Evolutionary conservation across 2,888 invertebrate species (phyloP), one percentile per base, ranked within the genome.

Genomic region (Camponotus fellah): DNA sequence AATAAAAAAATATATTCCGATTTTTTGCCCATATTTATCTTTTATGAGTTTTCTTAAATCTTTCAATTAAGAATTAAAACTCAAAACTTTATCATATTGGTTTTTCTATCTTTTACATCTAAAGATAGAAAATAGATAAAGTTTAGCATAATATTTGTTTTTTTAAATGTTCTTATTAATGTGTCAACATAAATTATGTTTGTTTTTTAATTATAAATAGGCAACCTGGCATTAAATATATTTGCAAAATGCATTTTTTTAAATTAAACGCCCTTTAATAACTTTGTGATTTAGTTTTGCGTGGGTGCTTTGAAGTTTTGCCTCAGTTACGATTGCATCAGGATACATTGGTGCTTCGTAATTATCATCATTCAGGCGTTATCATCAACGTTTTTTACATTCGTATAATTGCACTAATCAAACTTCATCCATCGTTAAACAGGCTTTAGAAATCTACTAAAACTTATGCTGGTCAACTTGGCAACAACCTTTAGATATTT

Each of bases 231-330:
- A 34, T 77, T 10, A 43, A 32, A 10, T 77, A 34, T 46, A 21
- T 58, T 60, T 46, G n/a, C 21, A 21, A 12, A 58, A 43, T 56
- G 49, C 8, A 46, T 12, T 79, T 60, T 60, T 71, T 58, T 12
- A 71, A 71, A 60, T 71, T 69, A 46, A 60, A 79, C 34, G 5
- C 5, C 10, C 3, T 46, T 72, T 49, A 37, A 79, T 17, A 40
- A 37, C 12, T 79, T 37, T 21, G 58, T 17, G 58, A 34, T 17
- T 46, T 60, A 60, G n/a, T 49, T 79, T 65, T 46, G 60, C 46
- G 46, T 72, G 60, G 71, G 72, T 71, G 60, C 60, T 72, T 79
- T 60, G 34, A 79, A 79, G 37, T 79, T 77, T 4, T 32, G 68
- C 68, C 26, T 37, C 26, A 12, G 12, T 43, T 53, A 49, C 34